Conservation (phyloP, 2,888 invertebrate genomes). For the Cryptus viduatorius region DNA sequence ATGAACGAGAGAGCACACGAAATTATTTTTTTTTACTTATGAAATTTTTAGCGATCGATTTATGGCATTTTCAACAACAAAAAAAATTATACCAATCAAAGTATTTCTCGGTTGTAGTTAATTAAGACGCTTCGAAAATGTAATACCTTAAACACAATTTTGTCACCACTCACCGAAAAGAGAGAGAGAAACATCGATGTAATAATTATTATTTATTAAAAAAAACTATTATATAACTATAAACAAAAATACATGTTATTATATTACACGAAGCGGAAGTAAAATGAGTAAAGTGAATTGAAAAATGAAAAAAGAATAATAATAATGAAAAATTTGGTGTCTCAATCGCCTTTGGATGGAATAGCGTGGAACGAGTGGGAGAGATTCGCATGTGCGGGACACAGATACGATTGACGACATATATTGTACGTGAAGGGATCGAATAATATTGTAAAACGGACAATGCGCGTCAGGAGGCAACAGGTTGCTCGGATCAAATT, state of each 20-base stretch:
- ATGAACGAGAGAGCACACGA: neutral
- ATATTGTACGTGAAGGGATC: neutral
- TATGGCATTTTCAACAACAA: neutral
- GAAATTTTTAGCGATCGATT: neutral
- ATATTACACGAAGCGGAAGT: constrained; percentile 29
- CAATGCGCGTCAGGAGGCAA: constrained; percentile 20
- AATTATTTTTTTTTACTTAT: neutral
- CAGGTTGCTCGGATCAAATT: constrained; percentile 34
- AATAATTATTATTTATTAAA: constrained; percentile 56
- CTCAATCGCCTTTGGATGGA: neutral
- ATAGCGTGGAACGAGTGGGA: neutral
- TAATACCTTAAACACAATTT: neutral
- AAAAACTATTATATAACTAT: constrained; percentile 44
- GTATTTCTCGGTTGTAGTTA: neutral
- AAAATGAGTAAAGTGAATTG: constrained; percentile 16
- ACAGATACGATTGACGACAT: neutral
- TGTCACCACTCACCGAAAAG: neutral
- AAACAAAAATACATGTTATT: constrained; percentile 60
- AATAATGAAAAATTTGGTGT: constrained; percentile 8
- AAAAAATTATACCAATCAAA: neutral
- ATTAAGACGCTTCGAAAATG: neutral
- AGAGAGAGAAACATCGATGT: constrained; percentile 46
- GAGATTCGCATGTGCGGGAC: constrained; percentile 5
- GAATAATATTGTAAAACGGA: constrained; percentile 28
- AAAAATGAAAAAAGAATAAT: constrained; percentile 40